These are phyloP conservation scores for Amiota minor DNA, from an alignment of 2,888 invertebrate species.

Conservation along the genomic window DNA sequence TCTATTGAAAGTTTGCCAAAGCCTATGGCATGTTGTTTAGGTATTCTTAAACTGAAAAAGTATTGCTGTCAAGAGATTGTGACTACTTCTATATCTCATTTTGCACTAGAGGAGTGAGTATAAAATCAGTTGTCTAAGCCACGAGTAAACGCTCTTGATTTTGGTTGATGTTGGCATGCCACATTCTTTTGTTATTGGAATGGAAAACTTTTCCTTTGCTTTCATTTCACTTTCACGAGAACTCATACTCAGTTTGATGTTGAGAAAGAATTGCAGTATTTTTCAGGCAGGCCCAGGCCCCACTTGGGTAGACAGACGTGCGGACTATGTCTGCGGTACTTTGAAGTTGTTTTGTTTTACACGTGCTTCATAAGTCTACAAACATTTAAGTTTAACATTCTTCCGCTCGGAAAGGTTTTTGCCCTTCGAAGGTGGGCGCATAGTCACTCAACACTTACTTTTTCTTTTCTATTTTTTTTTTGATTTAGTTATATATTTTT, in stretches of 20 bases:
- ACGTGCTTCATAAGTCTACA: slow-evolving; percentile 42
- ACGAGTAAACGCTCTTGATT: not conserved
- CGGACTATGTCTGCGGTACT: not conserved
- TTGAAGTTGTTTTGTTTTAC: slow-evolving; percentile 41
- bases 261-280: slow-evolving; percentile 28
- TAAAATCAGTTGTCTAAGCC: too few species aligned
- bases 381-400: slow-evolving; percentile 44
- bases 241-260: not conserved
- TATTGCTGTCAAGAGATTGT: slow-evolving; percentile 10
- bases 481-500: too few species aligned
- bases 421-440: slow-evolving; percentile 1
- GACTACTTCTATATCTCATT: too few species aligned
- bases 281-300: too few species aligned
- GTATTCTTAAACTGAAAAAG: not conserved
- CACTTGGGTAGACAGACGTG: not conserved
- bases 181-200: not conserved
- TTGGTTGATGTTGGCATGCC: slow-evolving; percentile 16
- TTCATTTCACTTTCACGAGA: slow-evolving; percentile 31
- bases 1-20: slow-evolving; percentile 30
- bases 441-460: not conserved
- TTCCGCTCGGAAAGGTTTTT: not conserved
- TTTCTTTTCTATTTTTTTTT: too few species aligned
- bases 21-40: not conserved
- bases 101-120: too few species aligned
- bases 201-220: slow-evolving; percentile 9